These are phyloP conservation scores for Fragum sueziense DNA, from an alignment of 2,888 invertebrate species.

Conservation along the genomic window DNA sequence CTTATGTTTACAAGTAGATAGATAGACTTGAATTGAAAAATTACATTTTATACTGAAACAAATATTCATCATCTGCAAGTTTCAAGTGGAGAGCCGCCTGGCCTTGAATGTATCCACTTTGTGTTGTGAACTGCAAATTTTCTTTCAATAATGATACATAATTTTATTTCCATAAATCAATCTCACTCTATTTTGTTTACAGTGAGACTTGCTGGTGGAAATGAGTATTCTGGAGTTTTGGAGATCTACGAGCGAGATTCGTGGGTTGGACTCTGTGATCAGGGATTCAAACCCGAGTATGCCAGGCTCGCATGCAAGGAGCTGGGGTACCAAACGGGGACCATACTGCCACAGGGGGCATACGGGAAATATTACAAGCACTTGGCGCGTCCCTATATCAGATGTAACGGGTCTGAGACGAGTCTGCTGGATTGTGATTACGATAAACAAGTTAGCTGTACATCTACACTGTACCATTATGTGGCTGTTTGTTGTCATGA, in stretches of 20 bases:
- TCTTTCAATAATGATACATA: too few relatives aligned
- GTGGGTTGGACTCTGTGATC: constrained; percentile 89
- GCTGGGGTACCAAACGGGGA: constrained; percentile 84
- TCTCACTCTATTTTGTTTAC: constrained; percentile 45
- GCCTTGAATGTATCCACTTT: too few relatives aligned
- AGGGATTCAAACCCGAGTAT: constrained; percentile 87
- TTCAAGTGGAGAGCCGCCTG: too few relatives aligned
- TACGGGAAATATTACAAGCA: constrained; percentile 62
- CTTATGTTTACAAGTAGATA: too few relatives aligned
- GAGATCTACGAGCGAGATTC: constrained; percentile 80
- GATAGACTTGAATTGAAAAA: too few relatives aligned
- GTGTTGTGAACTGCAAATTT: too few relatives aligned
- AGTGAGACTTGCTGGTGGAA: constrained; percentile 62
- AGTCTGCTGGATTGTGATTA: constrained; percentile 64
- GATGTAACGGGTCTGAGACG: constrained; percentile 63
- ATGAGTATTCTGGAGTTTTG: constrained; percentile 59
- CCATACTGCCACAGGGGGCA: constrained; percentile 53
- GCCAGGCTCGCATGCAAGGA: constrained; percentile 88
- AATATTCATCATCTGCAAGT: too few relatives aligned
- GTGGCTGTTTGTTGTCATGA: constrained; percentile 68
- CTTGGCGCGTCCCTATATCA: constrained; percentile 58
- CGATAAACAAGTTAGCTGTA: constrained; percentile 54
- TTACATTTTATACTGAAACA: too few relatives aligned
- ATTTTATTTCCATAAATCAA: too few relatives aligned
- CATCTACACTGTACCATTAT: constrained; percentile 59